These are phyloP conservation scores for Gallinago media DNA, from an alignment of 2,113 vertebrate species.

Conservation along the genomic window DNA sequence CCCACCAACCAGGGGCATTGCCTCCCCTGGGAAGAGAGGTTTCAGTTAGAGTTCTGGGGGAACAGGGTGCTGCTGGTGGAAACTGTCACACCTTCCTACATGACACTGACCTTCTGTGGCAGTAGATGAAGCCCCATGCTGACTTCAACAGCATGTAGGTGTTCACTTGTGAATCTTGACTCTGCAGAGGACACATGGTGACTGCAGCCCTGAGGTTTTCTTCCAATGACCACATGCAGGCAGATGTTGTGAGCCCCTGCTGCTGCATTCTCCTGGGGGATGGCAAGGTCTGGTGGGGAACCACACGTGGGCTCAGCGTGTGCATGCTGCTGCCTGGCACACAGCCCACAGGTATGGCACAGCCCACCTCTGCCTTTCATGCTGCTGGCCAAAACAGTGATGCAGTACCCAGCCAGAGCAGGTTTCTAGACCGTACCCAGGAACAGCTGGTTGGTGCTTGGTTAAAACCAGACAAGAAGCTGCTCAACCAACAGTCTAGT, in stretches of 20 bases:
- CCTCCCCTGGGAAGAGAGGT: neutral
- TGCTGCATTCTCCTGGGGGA: neutral
- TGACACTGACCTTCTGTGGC: neutral
- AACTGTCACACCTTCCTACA: neutral
- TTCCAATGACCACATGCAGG: neutral
- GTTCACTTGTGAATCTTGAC: neutral
- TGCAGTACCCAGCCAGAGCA: fast-evolving
- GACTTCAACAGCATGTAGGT: neutral
- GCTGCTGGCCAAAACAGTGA: neutral
- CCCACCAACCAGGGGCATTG: neutral
- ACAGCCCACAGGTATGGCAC: fast-evolving
- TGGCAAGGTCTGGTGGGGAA: neutral
- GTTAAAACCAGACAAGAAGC: neutral
- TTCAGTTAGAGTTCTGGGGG: neutral
- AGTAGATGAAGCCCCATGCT: neutral
- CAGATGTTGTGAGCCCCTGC: neutral
- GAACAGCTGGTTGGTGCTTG: fast-evolving
- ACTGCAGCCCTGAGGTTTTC: neutral
- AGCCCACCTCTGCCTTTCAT: fast-evolving
- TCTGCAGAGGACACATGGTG: neutral
- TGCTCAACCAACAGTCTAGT: neutral
- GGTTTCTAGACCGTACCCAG: neutral
- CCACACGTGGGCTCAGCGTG: neutral
- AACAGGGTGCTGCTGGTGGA: neutral
- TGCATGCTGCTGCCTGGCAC: neutral